A percentile compares a stretch with the other conserved stretches of the same genome.
Evolutionary conservation across 2,113 vertebrate genomes (phyloP).

Genomic region (Ceyx melanurus): DNA sequence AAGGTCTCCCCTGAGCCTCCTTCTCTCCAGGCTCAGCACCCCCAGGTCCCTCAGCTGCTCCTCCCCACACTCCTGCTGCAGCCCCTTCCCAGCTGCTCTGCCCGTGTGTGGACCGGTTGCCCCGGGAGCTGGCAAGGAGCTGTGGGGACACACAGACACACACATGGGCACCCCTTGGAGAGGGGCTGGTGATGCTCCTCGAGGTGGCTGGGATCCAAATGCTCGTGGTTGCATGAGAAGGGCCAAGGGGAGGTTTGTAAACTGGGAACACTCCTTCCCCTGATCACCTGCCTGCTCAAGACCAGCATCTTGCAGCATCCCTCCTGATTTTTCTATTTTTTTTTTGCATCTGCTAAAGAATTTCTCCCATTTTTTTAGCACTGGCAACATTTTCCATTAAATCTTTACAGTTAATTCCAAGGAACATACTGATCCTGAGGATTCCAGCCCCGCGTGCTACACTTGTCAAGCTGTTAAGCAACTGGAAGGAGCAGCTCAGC

Average conservation of each 20-base stretch:
- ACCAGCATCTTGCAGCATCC: neutral
- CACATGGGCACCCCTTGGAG: too few relatives aligned
- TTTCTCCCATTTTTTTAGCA: neutral
- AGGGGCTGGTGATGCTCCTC: too few relatives aligned
- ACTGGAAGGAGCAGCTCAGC: neutral
- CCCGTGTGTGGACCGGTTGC: too few relatives aligned
- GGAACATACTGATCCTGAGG: neutral
- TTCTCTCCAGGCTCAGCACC: too few relatives aligned
- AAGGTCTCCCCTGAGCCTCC: too few relatives aligned
- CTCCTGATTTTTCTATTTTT: neutral
- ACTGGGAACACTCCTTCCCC: neutral
- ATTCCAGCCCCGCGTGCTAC: accelerated
- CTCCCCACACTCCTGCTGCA: too few relatives aligned
- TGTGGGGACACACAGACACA: too few relatives aligned
- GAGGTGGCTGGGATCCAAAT: too few relatives aligned
- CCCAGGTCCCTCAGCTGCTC: too few relatives aligned
- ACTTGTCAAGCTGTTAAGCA: neutral
- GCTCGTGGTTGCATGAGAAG: neutral
- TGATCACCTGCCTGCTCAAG: accelerated
- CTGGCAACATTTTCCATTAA: neutral
- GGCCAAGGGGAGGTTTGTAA: neutral
- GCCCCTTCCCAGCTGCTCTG: too few relatives aligned
- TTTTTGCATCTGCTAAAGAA: neutral
- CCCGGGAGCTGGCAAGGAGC: too few relatives aligned
- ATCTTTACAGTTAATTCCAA: accelerated